These are phyloP conservation scores for Acyrthosiphon pisum DNA, from an alignment of 1,140 invertebrate genomes.

Conservation along the genomic window DNA sequence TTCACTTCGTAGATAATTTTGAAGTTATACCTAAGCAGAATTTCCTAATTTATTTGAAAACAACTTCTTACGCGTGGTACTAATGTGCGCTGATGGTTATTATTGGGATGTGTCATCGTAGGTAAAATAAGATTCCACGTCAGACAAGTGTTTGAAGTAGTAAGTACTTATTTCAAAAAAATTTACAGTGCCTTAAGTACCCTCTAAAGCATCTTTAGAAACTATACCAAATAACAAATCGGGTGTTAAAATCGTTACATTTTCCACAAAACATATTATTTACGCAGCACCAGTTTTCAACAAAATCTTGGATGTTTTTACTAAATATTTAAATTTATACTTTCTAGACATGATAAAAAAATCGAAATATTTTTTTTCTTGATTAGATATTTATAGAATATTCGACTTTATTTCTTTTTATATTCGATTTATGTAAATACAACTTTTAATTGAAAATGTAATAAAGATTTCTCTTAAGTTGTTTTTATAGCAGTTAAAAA, in stretches of 20 bases:
- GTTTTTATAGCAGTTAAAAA: neutral
- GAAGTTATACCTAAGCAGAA: neutral
- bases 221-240: neutral
- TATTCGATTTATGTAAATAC: neutral
- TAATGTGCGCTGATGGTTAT: neutral
- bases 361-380: too few species aligned
- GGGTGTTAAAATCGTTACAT: neutral
- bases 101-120: neutral
- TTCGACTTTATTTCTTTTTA: neutral
- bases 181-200: neutral
- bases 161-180: neutral
- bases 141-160: neutral
- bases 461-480: neutral
- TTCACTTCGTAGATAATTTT: neutral
- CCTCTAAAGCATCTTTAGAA: neutral
- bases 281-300: neutral
- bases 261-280: neutral
- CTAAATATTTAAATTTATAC: neutral
- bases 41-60: neutral
- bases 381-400: too few species aligned
- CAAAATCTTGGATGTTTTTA: neutral
- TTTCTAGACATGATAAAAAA: too few species aligned
- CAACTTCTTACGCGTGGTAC: neutral
- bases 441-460: neutral
- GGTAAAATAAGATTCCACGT: neutral